phyloP scores from a whole-genome alignment of 2,888 invertebrate genomes.

The Busseola fusca region DNA sequence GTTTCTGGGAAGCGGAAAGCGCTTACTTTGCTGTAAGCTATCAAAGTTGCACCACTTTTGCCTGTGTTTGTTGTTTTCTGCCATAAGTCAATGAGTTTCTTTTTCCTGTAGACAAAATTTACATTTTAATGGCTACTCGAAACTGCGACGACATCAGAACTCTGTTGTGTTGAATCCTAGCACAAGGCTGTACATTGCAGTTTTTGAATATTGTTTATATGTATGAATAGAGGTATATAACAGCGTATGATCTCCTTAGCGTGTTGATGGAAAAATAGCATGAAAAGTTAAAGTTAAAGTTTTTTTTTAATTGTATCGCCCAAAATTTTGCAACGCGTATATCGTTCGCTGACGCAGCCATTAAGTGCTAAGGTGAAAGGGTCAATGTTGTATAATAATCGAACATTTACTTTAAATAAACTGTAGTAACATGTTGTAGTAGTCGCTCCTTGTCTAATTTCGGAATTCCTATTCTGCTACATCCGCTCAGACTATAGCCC shows the following conservation, averaged over 20 bases:
- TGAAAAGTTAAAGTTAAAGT: background rate
- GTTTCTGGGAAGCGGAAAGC: conserved; percentile 93
- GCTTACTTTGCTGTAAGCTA: conserved; percentile 91
- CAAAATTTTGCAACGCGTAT: background rate
- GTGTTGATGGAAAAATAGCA: background rate
- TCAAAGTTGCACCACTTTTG: conserved; percentile 89
- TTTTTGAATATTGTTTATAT: too few relatives aligned
- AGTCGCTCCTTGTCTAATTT: background rate
- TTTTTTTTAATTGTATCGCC: background rate
- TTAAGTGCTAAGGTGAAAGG: background rate
- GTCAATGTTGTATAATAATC: too few relatives aligned
- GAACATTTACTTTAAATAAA: background rate
- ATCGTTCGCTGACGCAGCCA: background rate
- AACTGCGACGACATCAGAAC: background rate
- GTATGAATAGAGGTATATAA: background rate
- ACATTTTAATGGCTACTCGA: background rate
- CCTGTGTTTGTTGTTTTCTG: conserved; percentile 89
- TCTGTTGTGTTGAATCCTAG: background rate
- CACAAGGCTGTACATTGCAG: background rate
- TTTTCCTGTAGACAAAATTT: conserved; percentile 84
- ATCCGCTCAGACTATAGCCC: background rate
- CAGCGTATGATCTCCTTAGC: background rate
- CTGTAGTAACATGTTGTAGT: background rate
- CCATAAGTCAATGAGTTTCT: conserved; percentile 91
- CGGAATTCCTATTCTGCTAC: too few relatives aligned